Evolutionary conservation across 2,888 invertebrate genomes (phyloP).

Genomic region (Dryadula phaetusa): DNA sequence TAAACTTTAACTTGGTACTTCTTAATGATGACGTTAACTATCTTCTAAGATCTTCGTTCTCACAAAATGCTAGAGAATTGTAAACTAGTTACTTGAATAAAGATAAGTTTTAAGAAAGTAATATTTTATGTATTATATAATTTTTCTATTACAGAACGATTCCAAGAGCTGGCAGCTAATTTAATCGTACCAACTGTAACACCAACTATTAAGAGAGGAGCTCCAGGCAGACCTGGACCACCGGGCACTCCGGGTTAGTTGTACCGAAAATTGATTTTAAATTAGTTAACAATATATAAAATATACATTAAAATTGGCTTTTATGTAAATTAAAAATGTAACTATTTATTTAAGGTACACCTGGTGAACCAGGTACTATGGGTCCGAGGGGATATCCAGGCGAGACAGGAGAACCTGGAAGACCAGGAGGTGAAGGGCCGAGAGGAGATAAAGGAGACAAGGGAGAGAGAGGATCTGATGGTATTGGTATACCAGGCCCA

Average conservation of each 20-base stretch:
- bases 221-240: slow-evolving; percentile 88
- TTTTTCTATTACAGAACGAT: slow-evolving; percentile 84
- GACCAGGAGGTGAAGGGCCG: slow-evolving; percentile 86
- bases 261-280: background rate
- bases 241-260: slow-evolving; percentile 87
- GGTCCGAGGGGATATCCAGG: slow-evolving; percentile 89
- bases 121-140: background rate
- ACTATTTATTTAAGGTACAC: slow-evolving; percentile 73
- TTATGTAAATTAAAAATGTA: background rate
- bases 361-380: slow-evolving; percentile 87
- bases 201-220: slow-evolving; percentile 87
- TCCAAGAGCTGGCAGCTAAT: slow-evolving; percentile 87
- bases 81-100: no score
- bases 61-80: no score
- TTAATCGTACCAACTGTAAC: slow-evolving; percentile 87
- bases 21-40: no score
- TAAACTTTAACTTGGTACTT: no score
- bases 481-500: slow-evolving; percentile 89
- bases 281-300: background rate
- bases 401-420: slow-evolving; percentile 87
- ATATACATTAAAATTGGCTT: no score
- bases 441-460: slow-evolving; percentile 88
- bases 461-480: slow-evolving; percentile 89
- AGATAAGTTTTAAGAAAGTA: background rate
- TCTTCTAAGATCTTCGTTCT: no score